Percentiles rank a stretch among this genome's conserved stretches.
phyloP scores from a whole-genome alignment of 2,888 invertebrate species.

The Drosophila peninsularis region DNA sequence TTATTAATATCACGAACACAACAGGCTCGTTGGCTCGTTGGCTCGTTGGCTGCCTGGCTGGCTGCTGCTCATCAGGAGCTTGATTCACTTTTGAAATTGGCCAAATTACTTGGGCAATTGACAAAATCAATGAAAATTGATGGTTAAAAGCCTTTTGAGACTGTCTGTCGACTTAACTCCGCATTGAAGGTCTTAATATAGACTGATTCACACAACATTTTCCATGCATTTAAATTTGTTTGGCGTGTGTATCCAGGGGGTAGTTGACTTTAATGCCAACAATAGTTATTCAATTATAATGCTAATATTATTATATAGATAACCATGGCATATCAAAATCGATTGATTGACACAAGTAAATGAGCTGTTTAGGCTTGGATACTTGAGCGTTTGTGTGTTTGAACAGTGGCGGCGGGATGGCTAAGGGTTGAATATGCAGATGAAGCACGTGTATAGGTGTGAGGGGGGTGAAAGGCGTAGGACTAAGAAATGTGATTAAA shows the following conservation, averaged over 20 bases:
- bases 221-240: conserved; percentile 12
- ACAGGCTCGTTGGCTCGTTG: neutral
- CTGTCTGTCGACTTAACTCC: conserved; percentile 13
- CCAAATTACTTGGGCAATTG: conserved; percentile 49
- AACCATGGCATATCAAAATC: neutral
- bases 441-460: neutral
- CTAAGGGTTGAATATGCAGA: neutral
- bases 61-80: conserved; percentile 14
- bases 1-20: conserved; percentile 44
- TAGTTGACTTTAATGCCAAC: conserved; percentile 4
- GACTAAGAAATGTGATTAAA: neutral
- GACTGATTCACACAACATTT: conserved; percentile 28
- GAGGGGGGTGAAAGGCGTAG: neutral
- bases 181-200: neutral
- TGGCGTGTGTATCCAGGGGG: neutral
- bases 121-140: conserved; percentile 54
- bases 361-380: neutral
- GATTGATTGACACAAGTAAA: conserved; percentile 5
- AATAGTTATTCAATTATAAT: conserved; percentile 26
- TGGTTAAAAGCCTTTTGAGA: conserved; percentile 26
- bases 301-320: conserved; percentile 17
- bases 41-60: neutral
- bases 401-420: neutral
- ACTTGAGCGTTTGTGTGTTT: neutral
- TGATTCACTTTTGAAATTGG: conserved; percentile 33